Conservation (phyloP, 2,113 vertebrate species). For the Austrofundulus limnaeus region DNA sequence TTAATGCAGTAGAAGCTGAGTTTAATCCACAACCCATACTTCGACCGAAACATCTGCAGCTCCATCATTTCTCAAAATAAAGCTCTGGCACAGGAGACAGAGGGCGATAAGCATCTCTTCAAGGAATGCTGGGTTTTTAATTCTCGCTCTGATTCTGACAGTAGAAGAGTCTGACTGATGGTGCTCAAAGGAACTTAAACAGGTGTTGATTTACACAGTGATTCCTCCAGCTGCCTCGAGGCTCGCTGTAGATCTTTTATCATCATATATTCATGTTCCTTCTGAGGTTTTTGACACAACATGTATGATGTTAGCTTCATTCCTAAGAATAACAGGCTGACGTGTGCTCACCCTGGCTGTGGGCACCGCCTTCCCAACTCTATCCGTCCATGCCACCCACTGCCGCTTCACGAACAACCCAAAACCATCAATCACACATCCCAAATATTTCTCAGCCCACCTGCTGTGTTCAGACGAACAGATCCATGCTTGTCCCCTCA, state of each 20-base stretch:
- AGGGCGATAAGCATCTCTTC: no score
- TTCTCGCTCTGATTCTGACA: background rate
- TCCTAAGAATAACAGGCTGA: conserved; percentile 4
- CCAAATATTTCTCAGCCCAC: conserved; percentile 4
- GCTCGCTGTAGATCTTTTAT: conserved; percentile 37
- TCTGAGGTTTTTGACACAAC: conserved; percentile 38
- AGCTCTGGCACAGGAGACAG: no score
- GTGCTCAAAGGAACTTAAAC: conserved; percentile 3
- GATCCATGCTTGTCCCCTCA: conserved; percentile 18
- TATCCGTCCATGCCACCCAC: conserved; percentile 3
- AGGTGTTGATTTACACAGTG: conserved; percentile 43
- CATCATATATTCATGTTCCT: conserved; percentile 16
- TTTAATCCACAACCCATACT: no score
- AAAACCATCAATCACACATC: background rate
- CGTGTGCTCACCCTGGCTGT: conserved; percentile 33
- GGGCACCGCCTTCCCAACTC: conserved; percentile 13
- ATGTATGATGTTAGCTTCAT: conserved; percentile 22
- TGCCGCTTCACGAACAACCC: background rate
- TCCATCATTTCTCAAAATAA: no score
- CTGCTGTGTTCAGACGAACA: conserved; percentile 49
- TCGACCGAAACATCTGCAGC: no score
- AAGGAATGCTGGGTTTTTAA: no score
- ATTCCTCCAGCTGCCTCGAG: conserved; percentile 38
- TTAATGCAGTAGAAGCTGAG: no score
- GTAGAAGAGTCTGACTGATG: conserved; percentile 10